Conservation (phyloP, 2,113 vertebrate genomes). For the Muntiacus muntjak region DNA sequence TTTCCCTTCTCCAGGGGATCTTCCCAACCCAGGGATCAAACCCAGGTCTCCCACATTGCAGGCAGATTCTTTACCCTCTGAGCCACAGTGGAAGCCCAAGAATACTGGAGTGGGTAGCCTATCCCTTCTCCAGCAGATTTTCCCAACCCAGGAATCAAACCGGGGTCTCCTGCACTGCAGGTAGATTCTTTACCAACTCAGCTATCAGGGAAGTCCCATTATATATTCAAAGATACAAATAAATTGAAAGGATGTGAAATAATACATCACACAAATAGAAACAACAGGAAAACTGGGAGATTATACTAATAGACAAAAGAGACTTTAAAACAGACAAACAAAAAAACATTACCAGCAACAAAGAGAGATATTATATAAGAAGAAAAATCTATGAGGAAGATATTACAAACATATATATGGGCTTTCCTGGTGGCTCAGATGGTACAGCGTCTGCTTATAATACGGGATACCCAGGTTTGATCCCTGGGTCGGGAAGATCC, state of each 20-base stretch:
- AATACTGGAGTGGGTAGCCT: too few species aligned
- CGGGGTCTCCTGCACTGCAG: too few species aligned
- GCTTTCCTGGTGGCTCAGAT: background rate
- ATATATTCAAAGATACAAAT: slow-evolving; percentile 4
- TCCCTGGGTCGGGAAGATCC: background rate
- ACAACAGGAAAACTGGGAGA: background rate
- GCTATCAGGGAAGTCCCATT: background rate
- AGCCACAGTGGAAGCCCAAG: too few species aligned
- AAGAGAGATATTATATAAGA: background rate
- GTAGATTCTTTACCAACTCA: too few species aligned
- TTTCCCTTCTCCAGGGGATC: too few species aligned
- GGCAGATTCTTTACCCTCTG: too few species aligned
- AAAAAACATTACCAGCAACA: background rate
- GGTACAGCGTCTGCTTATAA: background rate
- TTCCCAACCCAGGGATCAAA: too few species aligned
- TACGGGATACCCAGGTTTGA: rapidly evolving
- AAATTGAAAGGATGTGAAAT: background rate
- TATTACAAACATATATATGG: background rate
- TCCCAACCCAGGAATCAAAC: too few species aligned
- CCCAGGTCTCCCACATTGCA: too few species aligned
- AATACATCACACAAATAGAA: background rate
- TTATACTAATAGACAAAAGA: background rate
- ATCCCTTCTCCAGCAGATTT: too few species aligned
- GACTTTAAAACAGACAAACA: background rate
- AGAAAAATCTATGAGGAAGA: background rate